Evolutionary conservation across 2,888 invertebrate species (phyloP).

Genomic region (Callinectes sapidus): DNA sequence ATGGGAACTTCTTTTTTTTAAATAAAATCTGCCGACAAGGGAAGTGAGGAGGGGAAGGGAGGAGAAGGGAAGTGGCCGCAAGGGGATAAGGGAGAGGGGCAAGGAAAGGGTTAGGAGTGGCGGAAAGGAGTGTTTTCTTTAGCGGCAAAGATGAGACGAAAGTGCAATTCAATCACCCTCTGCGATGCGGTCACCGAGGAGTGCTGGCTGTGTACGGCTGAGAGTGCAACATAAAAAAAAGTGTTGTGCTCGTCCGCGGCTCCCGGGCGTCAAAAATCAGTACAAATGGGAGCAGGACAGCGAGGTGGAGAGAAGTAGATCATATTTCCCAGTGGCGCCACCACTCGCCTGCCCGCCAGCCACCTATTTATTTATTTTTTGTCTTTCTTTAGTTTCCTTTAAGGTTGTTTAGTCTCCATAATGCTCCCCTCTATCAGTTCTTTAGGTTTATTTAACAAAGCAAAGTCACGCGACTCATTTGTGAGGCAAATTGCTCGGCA

Average conservation of each 20-base stretch:
- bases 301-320: conserved; percentile 45
- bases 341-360: conserved; percentile 16
- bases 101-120: conserved; percentile 10
- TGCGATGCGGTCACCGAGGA: neutral
- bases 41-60: conserved; percentile 36
- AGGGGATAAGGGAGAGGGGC: conserved; percentile 31
- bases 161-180: conserved; percentile 25
- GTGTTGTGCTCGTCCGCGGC: neutral
- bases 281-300: conserved; percentile 40
- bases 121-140: conserved; percentile 22
- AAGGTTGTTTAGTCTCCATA: neutral
- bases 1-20: neutral
- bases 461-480: neutral
- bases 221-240: conserved; percentile 16
- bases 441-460: neutral
- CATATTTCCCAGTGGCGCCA: conserved; percentile 49
- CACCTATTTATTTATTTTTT: conserved; percentile 10
- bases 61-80: neutral
- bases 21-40: conserved; percentile 13
- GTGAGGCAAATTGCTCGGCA: neutral
- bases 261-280: neutral
- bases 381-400: neutral
- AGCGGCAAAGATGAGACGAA: conserved; percentile 34
- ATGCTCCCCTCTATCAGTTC: neutral
- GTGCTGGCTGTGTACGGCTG: neutral